Evolutionary conservation across 2,113 vertebrate genomes (phyloP).

Genomic region (Silurus asotus): DNA sequence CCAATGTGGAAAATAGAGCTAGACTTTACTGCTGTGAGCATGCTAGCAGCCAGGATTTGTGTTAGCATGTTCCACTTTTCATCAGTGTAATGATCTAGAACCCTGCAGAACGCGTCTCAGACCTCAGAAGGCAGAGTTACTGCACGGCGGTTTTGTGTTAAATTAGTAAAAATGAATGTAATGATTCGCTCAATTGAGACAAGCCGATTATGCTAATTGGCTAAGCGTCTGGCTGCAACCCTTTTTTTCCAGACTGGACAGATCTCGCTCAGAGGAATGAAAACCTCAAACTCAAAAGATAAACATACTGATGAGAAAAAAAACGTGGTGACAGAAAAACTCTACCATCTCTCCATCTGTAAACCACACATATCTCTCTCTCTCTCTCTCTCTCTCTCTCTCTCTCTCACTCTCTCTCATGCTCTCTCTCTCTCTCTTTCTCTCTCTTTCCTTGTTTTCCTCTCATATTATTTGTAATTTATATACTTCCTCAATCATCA

Average conservation of each 20-base stretch:
- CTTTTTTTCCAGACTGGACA: constrained; percentile 6
- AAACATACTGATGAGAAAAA: constrained; percentile 13
- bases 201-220: constrained; percentile 2
- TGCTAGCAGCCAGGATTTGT: background rate
- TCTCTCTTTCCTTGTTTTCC: background rate
- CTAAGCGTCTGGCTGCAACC: constrained; percentile 18
- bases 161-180: constrained; percentile 7
- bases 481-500: background rate
- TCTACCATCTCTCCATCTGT: background rate
- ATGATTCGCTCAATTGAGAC: constrained; percentile 20
- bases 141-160: background rate
- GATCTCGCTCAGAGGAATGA: background rate
- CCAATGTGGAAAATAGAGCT: background rate
- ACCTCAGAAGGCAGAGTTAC: background rate
- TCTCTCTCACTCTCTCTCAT: background rate
- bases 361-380: constrained; percentile 7
- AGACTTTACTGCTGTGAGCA: background rate
- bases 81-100: background rate
- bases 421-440: background rate
- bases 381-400: background rate
- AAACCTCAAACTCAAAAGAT: constrained; percentile 6
- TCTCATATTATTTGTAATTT: background rate
- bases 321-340: background rate
- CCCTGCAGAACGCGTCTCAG: background rate
- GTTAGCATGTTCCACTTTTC: background rate